Evolutionary conservation across 2,888 invertebrate species (phyloP), one percentile per base, ranked within the genome.

Genomic region (Mamestra brassicae): DNA sequence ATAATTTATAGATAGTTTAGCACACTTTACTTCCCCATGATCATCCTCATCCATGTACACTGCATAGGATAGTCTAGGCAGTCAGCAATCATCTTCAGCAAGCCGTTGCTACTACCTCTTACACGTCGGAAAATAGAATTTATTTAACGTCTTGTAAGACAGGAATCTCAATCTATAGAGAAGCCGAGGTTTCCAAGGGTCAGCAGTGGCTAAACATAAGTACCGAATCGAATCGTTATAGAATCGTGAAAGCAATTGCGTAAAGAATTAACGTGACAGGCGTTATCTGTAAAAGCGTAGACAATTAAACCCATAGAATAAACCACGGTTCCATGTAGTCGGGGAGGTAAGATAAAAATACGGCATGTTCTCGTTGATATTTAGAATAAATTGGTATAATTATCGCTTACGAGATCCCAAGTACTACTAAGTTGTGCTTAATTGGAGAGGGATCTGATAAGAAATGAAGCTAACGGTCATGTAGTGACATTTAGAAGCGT

Each of bases 401-500:
- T 84, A 84, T 76, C 77, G 71, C 66, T 81, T 80, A 76, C 72
- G 42, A 79, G 79, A 83, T 81, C 78, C 83, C 73, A 68, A 81
- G 68, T 87, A 80, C 74, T 81, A 85, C 82, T 86, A 74, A 85
- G 84, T 85, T 80, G 81, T 80, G 81, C 87, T 90, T 91, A 92
- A 92, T 91, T 92, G 90, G 88, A 85, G 73, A 82, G 81, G 75
- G 84, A 90, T 91, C 90, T 82, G 90, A 90, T 92, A 92, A 91
- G 87, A 86, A 83, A 84, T 81, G 69, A 84, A 86, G 85, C 81
- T 92, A 93, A 92, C 94, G 93, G 92, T 89, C 81, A 74, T 74
- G 80, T 88, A 84, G 90, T 94, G 94, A 94, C 95, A 95, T 95
- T 95, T 95, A 90, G 86, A 90, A 90, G 85, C 89, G 87, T 89